These are phyloP conservation scores for Eptatretus atami DNA, from an alignment of 2,797 vertebrate species.

Conservation along the genomic window DNA sequence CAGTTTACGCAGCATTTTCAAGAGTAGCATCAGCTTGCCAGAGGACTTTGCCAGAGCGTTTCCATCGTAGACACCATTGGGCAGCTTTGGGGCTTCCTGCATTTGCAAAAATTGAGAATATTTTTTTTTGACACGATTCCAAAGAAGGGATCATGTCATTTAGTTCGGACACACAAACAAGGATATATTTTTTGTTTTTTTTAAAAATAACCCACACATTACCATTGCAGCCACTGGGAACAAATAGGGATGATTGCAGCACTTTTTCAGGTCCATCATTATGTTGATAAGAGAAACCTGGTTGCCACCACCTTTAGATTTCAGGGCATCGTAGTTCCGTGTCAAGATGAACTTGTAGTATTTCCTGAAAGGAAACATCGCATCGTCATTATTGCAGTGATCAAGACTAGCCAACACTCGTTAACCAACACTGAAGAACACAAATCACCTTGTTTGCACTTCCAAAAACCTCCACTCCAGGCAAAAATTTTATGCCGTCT, in stretches of 20 bases:
- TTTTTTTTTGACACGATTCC: too few species aligned
- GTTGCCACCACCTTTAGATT: conserved; percentile 86
- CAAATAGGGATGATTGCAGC: conserved; percentile 88
- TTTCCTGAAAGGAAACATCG: conserved; percentile 24
- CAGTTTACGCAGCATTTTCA: conserved; percentile 78
- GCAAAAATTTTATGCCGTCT: too few species aligned
- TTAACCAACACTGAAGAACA: too few species aligned
- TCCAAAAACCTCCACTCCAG: too few species aligned
- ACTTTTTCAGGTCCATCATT: conserved; percentile 99
- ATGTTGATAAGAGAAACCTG: conserved; percentile 93
- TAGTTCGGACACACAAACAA: too few species aligned
- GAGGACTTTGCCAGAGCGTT: conserved; percentile 56
- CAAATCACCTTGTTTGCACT: too few species aligned
- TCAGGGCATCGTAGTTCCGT: conserved; percentile 73
- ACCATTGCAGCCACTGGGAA: conserved; percentile 86
- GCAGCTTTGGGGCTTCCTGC: conserved; percentile 91
- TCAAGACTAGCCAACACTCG: too few species aligned
- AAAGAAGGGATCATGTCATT: too few species aligned
- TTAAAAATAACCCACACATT: conserved; percentile 6
- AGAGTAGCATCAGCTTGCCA: conserved; percentile 56
- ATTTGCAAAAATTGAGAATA: conserved; percentile 1
- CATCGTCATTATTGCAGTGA: too few species aligned
- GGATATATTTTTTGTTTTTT: too few species aligned
- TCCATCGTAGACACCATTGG: conserved; percentile 95
- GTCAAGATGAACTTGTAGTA: conserved; percentile 98